phyloP scores from a whole-genome alignment of 2,113 vertebrate genomes.

The Atrichornis clamosus region DNA sequence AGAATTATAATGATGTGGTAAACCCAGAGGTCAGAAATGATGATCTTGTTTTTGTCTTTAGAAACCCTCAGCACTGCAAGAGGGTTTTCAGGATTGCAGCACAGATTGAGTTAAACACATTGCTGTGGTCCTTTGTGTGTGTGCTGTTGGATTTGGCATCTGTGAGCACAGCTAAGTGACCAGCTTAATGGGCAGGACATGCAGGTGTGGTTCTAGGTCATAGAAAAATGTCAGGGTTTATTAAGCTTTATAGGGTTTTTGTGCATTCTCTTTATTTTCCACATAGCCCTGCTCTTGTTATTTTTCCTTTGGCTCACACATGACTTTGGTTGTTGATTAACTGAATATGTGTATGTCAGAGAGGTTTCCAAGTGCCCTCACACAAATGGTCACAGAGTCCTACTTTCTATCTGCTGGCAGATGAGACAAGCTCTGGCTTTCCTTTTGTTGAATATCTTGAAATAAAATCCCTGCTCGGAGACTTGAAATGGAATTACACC shows the following conservation, averaged over 20 bases:
- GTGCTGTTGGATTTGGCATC: neutral
- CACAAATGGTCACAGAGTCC: neutral
- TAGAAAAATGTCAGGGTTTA: neutral
- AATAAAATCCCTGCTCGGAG: conserved; percentile 11
- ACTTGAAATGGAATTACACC: conserved; percentile 24
- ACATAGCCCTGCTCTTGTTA: neutral
- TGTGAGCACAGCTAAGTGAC: neutral
- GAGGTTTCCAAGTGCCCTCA: neutral
- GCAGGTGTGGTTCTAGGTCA: neutral
- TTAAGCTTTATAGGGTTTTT: neutral
- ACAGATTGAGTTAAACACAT: neutral
- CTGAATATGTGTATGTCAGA: neutral
- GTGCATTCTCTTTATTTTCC: neutral
- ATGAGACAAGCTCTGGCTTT: neutral
- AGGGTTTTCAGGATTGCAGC: neutral
- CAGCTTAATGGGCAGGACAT: neutral
- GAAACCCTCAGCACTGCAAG: accelerated
- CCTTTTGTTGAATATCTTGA: neutral
- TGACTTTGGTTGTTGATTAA: neutral
- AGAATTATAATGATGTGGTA: neutral
- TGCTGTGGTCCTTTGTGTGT: neutral
- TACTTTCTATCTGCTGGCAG: neutral
- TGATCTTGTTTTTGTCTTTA: neutral
- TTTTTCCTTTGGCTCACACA: neutral
- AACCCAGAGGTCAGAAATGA: neutral